These are phyloP conservation scores for Paracanthobrama guichenoti DNA, from an alignment of 2,113 vertebrate species.

Conservation along the genomic window DNA sequence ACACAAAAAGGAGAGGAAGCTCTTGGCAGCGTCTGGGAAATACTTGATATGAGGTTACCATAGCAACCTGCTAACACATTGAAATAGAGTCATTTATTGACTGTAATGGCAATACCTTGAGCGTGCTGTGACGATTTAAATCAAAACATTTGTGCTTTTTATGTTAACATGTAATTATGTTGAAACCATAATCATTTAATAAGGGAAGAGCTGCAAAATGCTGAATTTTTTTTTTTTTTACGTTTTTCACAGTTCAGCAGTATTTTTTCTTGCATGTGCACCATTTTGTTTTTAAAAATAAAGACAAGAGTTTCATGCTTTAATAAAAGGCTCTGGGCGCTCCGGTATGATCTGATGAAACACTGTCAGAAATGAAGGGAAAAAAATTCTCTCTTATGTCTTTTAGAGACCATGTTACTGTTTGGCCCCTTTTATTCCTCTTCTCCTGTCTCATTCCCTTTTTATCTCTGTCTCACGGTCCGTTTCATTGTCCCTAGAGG, in stretches of 20 bases:
- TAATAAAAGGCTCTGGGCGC: constrained; percentile 2
- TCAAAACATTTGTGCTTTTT: constrained; percentile 30
- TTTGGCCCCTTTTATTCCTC: background rate
- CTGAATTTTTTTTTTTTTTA: background rate
- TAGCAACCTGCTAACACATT: constrained; percentile 42
- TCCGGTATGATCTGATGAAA: background rate
- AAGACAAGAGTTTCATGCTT: constrained; percentile 21
- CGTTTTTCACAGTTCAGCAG: background rate
- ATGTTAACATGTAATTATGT: background rate
- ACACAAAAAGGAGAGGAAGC: constrained; percentile 37
- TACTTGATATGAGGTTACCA: constrained; percentile 50
- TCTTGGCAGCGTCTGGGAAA: constrained; percentile 39
- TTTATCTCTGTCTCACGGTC: background rate
- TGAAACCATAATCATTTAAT: background rate
- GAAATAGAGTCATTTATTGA: constrained; percentile 36
- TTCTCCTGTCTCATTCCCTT: background rate
- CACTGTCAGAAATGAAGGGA: background rate
- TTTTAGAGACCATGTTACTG: background rate
- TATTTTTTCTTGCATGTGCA: background rate
- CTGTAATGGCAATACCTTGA: constrained; percentile 10
- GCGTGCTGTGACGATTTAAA: background rate
- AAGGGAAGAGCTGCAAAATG: background rate
- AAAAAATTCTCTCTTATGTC: background rate
- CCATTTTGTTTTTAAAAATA: background rate
- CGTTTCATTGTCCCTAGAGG: background rate